Conservation (phyloP, 2,113 vertebrate species). For the Oceanites oceanicus region DNA sequence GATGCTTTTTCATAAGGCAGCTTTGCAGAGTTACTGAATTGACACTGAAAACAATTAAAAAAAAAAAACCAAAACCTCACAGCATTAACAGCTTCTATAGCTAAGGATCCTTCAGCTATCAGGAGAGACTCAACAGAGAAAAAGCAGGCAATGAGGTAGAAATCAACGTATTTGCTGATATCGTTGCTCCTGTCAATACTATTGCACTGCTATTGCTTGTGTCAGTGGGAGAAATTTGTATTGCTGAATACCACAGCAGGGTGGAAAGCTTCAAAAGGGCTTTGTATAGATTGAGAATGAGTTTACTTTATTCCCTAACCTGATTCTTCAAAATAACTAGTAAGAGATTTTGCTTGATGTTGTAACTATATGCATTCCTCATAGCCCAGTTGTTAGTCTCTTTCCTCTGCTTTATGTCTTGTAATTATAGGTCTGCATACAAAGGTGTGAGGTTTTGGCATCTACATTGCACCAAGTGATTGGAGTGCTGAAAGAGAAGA, state of each 20-base stretch:
- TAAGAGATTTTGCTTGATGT: background rate
- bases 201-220: background rate
- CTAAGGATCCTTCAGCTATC: background rate
- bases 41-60: background rate
- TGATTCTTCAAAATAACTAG: background rate
- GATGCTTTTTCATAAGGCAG: background rate
- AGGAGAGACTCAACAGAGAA: background rate
- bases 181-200: background rate
- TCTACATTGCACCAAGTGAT: background rate
- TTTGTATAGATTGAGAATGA: background rate
- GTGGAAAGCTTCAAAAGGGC: background rate
- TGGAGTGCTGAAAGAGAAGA: background rate
- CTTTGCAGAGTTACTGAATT: background rate
- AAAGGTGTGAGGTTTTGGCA: conserved; percentile 3
- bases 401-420: background rate
- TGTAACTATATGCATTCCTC: background rate
- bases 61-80: background rate
- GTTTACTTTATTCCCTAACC: background rate
- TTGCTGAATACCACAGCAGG: background rate
- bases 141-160: background rate
- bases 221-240: background rate
- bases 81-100: background rate
- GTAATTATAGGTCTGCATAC: background rate
- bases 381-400: background rate
- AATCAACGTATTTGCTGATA: background rate